These are phyloP conservation scores for Mamestra brassicae DNA, from an alignment of 2,888 invertebrate species.

Conservation along the genomic window DNA sequence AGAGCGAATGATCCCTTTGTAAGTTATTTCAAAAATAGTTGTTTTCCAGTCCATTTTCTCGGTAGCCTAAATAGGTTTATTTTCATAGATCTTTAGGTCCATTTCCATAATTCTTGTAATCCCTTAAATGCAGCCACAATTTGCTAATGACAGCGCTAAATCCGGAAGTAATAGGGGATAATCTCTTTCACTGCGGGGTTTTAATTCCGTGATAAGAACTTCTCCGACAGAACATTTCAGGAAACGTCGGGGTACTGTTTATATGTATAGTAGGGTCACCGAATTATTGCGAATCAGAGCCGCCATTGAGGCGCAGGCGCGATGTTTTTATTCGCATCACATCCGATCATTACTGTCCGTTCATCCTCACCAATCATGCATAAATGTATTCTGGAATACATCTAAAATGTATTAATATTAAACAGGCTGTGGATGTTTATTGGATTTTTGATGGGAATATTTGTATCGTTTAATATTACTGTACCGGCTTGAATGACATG, in stretches of 20 bases:
- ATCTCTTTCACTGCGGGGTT: conserved; percentile 36
- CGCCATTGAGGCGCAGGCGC: conserved; percentile 45
- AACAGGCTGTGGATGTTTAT: conserved; percentile 48
- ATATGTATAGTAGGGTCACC: background rate
- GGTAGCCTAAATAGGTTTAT: background rate
- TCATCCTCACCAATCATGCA: conserved; percentile 56
- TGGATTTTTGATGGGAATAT: conserved; percentile 36
- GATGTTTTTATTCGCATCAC: conserved; percentile 54
- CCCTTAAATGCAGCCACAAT: conserved; percentile 26
- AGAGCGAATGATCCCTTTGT: background rate
- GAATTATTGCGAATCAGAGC: conserved; percentile 22
- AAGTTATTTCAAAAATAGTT: background rate
- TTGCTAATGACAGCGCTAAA: conserved; percentile 44
- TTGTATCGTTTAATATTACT: conserved; percentile 2
- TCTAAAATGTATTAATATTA: conserved; percentile 57
- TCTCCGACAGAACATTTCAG: conserved; percentile 17
- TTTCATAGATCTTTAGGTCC: background rate
- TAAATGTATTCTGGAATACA: conserved; percentile 58
- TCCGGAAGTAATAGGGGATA: conserved; percentile 35
- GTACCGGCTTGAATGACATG: background rate
- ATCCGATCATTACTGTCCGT: conserved; percentile 65
- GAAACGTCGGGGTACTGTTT: conserved; percentile 22
- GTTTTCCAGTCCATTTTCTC: background rate
- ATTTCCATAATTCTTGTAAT: conserved; percentile 23
- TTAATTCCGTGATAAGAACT: conserved; percentile 46